phyloP scores from a whole-genome alignment of 2,113 vertebrate species.

The Plecotus auritus region DNA sequence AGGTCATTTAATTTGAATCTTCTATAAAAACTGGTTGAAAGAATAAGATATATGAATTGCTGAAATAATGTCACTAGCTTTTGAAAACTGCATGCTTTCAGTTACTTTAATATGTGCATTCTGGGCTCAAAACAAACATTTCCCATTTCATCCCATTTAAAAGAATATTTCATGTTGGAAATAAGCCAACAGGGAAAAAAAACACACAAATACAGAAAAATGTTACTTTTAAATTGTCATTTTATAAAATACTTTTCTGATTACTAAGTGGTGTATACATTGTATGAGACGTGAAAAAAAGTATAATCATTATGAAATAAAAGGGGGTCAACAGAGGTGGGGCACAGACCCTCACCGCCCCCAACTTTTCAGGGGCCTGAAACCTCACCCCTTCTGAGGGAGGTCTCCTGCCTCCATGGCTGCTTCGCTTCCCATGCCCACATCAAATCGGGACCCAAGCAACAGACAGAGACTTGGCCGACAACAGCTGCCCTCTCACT shows the following conservation, averaged over 20 bases:
- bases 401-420: too few species aligned
- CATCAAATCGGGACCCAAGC: too few species aligned
- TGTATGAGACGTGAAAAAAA: neutral
- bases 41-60: neutral
- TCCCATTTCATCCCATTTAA: neutral
- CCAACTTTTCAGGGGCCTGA: too few species aligned
- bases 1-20: constrained; percentile 44
- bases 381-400: too few species aligned
- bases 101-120: neutral
- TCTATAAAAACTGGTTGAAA: neutral
- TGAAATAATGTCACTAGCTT: neutral
- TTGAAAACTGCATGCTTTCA: neutral
- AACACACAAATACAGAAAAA: neutral
- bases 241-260: neutral
- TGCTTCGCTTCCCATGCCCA: too few species aligned
- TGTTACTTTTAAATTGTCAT: neutral
- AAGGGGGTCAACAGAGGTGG: too few species aligned
- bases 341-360: too few species aligned
- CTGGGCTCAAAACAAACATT: neutral
- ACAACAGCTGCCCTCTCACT: too few species aligned
- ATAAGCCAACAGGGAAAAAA: neutral
- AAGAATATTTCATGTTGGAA: neutral
- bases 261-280: neutral
- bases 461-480: too few species aligned
- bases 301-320: neutral